Evolutionary conservation across 2,888 invertebrate species (phyloP).

Genomic region (Cepaea hortensis): DNA sequence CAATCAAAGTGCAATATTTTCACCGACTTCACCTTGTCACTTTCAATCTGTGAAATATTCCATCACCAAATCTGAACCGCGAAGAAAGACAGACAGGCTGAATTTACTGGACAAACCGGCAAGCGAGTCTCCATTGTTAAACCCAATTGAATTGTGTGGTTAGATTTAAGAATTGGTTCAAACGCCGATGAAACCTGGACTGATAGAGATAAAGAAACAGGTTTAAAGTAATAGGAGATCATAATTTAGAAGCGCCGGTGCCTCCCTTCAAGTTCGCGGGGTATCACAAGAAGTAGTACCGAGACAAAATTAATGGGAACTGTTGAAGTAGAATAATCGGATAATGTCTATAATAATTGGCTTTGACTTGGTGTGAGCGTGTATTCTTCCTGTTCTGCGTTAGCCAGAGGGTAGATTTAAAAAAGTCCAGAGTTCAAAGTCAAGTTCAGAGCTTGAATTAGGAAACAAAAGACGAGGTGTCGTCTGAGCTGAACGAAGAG

Average conservation of each 20-base stretch:
- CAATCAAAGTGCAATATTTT: slow-evolving; percentile 16
- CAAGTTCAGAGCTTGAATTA: no score
- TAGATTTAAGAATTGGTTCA: slow-evolving; percentile 21
- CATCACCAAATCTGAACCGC: neutral
- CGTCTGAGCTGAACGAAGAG: no score
- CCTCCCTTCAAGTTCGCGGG: neutral
- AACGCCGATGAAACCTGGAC: neutral
- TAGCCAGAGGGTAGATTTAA: neutral
- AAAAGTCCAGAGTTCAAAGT: no score
- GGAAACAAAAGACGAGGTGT: no score
- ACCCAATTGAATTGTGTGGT: no score
- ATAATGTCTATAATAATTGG: slow-evolving; percentile 37
- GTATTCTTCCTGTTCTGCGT: neutral
- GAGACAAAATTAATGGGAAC: slow-evolving; percentile 14
- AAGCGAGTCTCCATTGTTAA: neutral
- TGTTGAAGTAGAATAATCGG: slow-evolving; percentile 26
- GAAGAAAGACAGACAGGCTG: neutral
- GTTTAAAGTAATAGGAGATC: neutral
- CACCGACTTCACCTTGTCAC: slow-evolving; percentile 24
- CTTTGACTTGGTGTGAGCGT: neutral
- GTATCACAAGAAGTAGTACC: slow-evolving; percentile 21
- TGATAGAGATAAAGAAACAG: neutral
- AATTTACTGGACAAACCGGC: neutral
- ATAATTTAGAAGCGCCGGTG: slow-evolving; percentile 14
- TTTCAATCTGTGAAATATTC: neutral